Percentiles rank a stretch among this genome's conserved stretches.
phyloP scores from a whole-genome alignment of 2,797 vertebrate species.

The Oryzias sinensis region DNA sequence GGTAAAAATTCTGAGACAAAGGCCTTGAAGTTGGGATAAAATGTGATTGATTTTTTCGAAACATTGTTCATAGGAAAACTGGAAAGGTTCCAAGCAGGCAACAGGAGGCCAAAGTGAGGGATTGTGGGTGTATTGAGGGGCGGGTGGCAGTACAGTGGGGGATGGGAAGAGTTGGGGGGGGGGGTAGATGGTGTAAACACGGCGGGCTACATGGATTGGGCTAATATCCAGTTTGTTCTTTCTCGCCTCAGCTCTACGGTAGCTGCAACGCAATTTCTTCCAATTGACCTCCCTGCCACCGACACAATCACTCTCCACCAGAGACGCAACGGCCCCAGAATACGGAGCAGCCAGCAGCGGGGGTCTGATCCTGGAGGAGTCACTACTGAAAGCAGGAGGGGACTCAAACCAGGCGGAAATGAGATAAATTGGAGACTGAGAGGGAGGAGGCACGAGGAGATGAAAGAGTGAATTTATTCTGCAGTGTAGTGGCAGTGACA shows the following conservation, averaged over 20 bases:
- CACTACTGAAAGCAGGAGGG: constrained; percentile 44
- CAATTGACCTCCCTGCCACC: constrained; percentile 82
- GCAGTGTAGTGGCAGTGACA: constrained; percentile 73
- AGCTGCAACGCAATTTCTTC: constrained; percentile 81
- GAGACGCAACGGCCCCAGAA: constrained; percentile 71
- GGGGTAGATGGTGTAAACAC: constrained; percentile 72
- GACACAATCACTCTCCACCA: constrained; percentile 76
- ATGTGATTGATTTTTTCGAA: too few relatives aligned
- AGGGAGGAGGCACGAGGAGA: constrained; percentile 60
- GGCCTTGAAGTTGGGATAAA: too few relatives aligned
- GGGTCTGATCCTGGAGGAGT: constrained; percentile 31
- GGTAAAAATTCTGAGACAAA: too few relatives aligned
- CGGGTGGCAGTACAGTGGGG: constrained; percentile 10
- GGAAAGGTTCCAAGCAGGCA: constrained; percentile 15
- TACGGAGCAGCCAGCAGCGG: constrained; percentile 67
- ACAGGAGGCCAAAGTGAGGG: constrained; percentile 19
- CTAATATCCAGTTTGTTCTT: constrained; percentile 81
- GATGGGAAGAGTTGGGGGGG: constrained; percentile 3
- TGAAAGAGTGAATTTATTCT: constrained; percentile 71
- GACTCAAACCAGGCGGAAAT: constrained; percentile 67
- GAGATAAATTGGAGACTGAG: constrained; percentile 71
- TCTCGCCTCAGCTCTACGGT: constrained; percentile 74
- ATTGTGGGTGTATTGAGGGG: constrained; percentile 25
- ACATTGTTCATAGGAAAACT: background rate
- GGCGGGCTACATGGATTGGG: constrained; percentile 77